Evolutionary conservation across 2,113 vertebrate genomes (phyloP).

Genomic region (Perognathus longimembris): DNA sequence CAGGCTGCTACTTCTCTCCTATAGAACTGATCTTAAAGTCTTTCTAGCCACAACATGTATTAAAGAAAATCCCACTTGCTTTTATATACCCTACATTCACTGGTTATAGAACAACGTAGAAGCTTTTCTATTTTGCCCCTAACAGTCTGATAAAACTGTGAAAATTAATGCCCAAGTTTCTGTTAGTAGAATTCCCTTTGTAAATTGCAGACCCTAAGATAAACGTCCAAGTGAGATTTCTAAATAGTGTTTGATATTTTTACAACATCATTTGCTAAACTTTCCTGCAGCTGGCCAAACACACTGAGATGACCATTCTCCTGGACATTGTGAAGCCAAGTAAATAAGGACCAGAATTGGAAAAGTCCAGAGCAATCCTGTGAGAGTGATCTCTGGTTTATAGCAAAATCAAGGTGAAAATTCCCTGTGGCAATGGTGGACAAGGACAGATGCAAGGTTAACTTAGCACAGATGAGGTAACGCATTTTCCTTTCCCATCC

Average conservation of each 20-base stretch:
- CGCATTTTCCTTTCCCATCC: background rate
- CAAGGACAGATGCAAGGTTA: background rate
- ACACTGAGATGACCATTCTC: conserved; percentile 46
- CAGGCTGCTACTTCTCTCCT: background rate
- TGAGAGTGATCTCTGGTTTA: background rate
- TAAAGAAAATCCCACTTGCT: background rate
- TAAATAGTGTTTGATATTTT: conserved; percentile 64
- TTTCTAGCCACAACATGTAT: background rate
- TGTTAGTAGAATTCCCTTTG: background rate
- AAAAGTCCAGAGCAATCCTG: conserved; percentile 12
- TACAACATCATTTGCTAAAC: conserved; percentile 43
- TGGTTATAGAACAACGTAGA: background rate
- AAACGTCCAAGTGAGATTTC: conserved; percentile 37
- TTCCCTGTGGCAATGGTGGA: background rate
- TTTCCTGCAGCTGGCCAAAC: conserved; percentile 64
- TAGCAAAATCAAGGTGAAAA: conserved; percentile 41
- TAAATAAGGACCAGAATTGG: background rate
- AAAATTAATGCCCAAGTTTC: conserved; percentile 8
- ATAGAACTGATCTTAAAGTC: background rate
- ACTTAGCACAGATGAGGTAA: background rate
- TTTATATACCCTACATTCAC: background rate
- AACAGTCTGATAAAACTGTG: background rate
- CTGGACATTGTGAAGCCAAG: conserved; percentile 26
- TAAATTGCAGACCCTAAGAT: conserved; percentile 2
- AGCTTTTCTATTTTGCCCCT: background rate